Percentiles rank a stretch among this genome's conserved stretches.
Evolutionary conservation across 2,888 invertebrate species (phyloP).

Genomic region (Eupithecia tripunctaria): DNA sequence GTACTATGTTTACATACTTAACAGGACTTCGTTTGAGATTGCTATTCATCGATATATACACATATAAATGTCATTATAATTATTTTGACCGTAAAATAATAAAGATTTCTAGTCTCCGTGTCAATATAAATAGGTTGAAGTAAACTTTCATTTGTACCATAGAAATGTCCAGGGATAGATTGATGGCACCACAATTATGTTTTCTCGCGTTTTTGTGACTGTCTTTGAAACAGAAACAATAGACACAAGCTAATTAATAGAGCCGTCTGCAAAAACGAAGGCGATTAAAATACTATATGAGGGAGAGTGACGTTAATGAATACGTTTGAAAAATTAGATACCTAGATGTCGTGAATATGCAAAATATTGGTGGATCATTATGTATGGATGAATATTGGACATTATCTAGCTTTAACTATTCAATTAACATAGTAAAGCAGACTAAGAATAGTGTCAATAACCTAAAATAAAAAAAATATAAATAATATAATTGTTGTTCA

Average conservation of each 20-base stretch:
- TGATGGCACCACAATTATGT: slow-evolving; percentile 61
- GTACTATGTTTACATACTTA: background rate
- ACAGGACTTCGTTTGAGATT: background rate
- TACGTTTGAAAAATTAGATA: slow-evolving; percentile 14
- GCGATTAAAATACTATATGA: slow-evolving; percentile 29
- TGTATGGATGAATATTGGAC: no score
- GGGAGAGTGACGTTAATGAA: slow-evolving; percentile 24
- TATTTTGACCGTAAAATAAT: background rate
- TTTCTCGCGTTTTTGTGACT: slow-evolving; percentile 68
- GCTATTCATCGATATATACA: background rate
- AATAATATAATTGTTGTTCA: background rate
- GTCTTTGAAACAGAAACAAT: slow-evolving; percentile 58
- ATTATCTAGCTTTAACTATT: no score
- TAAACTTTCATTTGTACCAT: slow-evolving; percentile 69
- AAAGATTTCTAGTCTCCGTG: background rate
- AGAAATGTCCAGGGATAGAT: slow-evolving; percentile 60
- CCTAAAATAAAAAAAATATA: no score
- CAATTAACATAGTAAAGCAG: no score
- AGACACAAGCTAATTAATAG: slow-evolving; percentile 46
- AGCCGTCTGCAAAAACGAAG: slow-evolving; percentile 34
- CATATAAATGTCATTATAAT: background rate
- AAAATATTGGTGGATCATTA: no score
- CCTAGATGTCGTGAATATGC: background rate
- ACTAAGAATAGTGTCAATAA: background rate
- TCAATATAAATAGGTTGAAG: slow-evolving; percentile 46